These are phyloP conservation scores for Punctoribates punctum DNA, from an alignment of 2,888 invertebrate genomes.

Conservation along the genomic window DNA sequence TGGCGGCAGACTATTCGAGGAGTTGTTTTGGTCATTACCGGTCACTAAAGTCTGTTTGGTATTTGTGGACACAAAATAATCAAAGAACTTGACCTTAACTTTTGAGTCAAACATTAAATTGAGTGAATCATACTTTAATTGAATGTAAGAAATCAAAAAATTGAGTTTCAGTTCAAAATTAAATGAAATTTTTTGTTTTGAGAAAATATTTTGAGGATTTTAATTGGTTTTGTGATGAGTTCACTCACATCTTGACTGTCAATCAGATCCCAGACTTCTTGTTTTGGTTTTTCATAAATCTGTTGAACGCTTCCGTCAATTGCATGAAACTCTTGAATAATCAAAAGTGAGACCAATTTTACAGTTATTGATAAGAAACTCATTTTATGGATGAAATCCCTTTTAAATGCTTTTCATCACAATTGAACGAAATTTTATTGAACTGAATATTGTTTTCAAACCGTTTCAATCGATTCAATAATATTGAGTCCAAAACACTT, in stretches of 20 bases:
- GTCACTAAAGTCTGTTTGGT: not conserved
- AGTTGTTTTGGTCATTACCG: not conserved
- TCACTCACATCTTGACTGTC: slow-evolving; percentile 4
- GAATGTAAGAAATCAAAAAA: not conserved
- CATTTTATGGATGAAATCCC: not conserved
- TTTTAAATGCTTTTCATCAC: not conserved
- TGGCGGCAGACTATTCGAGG: no score
- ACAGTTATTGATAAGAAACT: not conserved
- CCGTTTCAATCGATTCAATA: no score
- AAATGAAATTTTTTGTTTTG: not conserved
- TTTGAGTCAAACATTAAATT: not conserved
- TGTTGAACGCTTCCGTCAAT: not conserved
- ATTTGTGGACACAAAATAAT: not conserved
- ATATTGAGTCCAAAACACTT: no score
- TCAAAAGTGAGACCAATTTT: not conserved
- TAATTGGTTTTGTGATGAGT: not conserved
- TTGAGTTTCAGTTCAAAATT: not conserved
- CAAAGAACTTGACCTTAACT: slow-evolving; percentile 3
- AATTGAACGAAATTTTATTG: not conserved
- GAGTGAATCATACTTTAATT: not conserved
- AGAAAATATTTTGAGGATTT: not conserved
- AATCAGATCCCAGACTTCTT: not conserved
- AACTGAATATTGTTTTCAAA: not conserved
- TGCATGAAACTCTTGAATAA: not conserved
- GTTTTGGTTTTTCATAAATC: not conserved